Evolutionary conservation across 2,888 invertebrate genomes (phyloP), one percentile per base, ranked within the genome.

Genomic region (Cenopis cana): DNA sequence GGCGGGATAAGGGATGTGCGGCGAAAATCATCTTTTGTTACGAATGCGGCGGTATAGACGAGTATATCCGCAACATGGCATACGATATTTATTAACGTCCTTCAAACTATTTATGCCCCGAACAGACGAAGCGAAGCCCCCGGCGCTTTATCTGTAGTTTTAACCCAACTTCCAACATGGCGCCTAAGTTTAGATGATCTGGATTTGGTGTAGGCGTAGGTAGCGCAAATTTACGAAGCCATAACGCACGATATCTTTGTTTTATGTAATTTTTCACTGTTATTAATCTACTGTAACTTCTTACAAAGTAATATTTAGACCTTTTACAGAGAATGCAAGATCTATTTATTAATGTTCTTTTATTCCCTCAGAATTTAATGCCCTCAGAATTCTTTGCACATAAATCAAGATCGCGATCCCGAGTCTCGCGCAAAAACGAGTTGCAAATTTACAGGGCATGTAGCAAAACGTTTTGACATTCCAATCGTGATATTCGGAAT

Each of bases 1-100:
- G 91, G 91, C 91, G 90, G 88, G 81, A 73, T 79, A 70, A 73
- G 69, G 73, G 76, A 77, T 75, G 78, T 78, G 81, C 79, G 76
- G 80, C 79, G 76, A 81, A 82, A 83, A 81, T 82, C 75, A 77
- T 79, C 77, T 77, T 69, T 65, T 76, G 68, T 61, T 68, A 68
- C 60, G 52, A 9, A 38, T 52, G 68, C 60, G 17, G 50, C 18
- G 56, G 14, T 14, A 36, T 33, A 49, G 67, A 36, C 67, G 68
- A 59, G 20, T 38, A 59, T 50, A 67, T 68, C 50, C 68, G 46
- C 54, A 18, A 68, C 54, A 52, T 52, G 41, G 54, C 36, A 18
- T 52, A 60, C 36, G 50, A 54, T 41, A 41, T 52, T n/a, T 50
- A 33, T 62, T 62, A 20, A 60, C 46, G 41, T 61, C 50, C 36